Percentiles rank a stretch among this genome's conserved stretches.
These are phyloP conservation scores for Petrophora chlorosata DNA, from an alignment of 2,888 invertebrate species.

Conservation along the genomic window DNA sequence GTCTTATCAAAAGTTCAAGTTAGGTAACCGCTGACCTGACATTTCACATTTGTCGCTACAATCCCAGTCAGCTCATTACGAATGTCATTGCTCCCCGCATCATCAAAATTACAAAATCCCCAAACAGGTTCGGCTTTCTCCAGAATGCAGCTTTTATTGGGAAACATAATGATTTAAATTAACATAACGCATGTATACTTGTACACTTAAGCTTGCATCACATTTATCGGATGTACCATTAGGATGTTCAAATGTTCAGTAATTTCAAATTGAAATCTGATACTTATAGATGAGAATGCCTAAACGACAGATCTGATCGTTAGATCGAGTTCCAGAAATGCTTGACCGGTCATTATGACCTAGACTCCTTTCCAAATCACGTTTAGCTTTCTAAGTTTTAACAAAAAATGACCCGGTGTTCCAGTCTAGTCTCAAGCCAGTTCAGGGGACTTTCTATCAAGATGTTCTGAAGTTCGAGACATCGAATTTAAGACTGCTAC, in stretches of 20 bases:
- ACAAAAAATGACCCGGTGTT: conserved; percentile 61
- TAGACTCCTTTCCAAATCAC: conserved; percentile 48
- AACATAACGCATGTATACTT: conserved; percentile 46
- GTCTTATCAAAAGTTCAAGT: conserved; percentile 20
- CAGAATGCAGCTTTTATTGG: conserved; percentile 59
- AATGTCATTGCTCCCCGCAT: conserved; percentile 37
- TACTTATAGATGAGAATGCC: neutral
- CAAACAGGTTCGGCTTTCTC: conserved; percentile 65
- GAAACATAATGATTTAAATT: conserved; percentile 62
- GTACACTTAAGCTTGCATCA: conserved; percentile 34
- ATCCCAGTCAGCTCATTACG: conserved; percentile 28
- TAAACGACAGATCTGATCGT: conserved; percentile 2
- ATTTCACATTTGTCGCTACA: conserved; percentile 29
- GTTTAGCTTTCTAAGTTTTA: conserved; percentile 49
- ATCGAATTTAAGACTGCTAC: neutral
- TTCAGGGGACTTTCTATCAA: conserved; percentile 52
- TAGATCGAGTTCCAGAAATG: conserved; percentile 21
- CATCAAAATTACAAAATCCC: conserved; percentile 55
- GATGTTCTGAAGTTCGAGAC: conserved; percentile 23
- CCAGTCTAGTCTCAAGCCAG: conserved; percentile 49
- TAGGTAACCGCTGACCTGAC: conserved; percentile 28
- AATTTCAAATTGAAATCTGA: conserved; percentile 13
- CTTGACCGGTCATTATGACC: conserved; percentile 33
- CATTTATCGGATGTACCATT: conserved; percentile 24
- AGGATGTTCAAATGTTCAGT: conserved; percentile 16